Evolutionary conservation across 1,140 invertebrate species (phyloP).

Genomic region (Nylanderia fulva): DNA sequence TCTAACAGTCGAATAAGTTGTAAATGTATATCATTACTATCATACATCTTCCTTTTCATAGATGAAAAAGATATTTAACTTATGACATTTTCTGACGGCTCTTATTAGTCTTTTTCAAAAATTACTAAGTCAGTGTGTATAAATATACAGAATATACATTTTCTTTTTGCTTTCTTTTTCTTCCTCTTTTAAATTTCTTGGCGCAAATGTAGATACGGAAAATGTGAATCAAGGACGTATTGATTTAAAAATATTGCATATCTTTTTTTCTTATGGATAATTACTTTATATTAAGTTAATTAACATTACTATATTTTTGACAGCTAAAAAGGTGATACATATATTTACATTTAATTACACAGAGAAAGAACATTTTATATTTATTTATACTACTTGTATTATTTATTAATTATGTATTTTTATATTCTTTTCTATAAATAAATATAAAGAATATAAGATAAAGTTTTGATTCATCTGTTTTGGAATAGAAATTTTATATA

Average conservation of each 20-base stretch:
- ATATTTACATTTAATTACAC: constrained; percentile 1
- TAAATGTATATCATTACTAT: constrained; percentile 13
- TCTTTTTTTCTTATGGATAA: constrained; percentile 54
- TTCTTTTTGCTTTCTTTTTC: constrained; percentile 26
- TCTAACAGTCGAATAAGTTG: neutral
- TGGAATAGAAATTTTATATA: neutral
- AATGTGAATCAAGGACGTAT: constrained; percentile 75
- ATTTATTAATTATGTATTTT: neutral
- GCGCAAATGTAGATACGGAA: constrained; percentile 74
- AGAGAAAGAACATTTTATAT: too few relatives aligned
- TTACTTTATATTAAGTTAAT: neutral
- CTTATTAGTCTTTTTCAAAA: constrained; percentile 29
- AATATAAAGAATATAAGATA: neutral
- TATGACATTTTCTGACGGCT: neutral
- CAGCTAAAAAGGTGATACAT: neutral
- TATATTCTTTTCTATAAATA: neutral
- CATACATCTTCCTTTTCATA: neutral
- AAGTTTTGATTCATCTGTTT: neutral
- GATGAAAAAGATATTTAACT: neutral
- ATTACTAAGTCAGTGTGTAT: constrained; percentile 12
- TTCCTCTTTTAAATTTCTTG: constrained; percentile 33
- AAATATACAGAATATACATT: constrained; percentile 77
- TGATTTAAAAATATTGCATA: constrained; percentile 77
- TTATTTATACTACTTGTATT: too few relatives aligned
- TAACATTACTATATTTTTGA: neutral